Conservation (phyloP, 2,797 vertebrate genomes). For the Catamblyrhynchus diadema region DNA sequence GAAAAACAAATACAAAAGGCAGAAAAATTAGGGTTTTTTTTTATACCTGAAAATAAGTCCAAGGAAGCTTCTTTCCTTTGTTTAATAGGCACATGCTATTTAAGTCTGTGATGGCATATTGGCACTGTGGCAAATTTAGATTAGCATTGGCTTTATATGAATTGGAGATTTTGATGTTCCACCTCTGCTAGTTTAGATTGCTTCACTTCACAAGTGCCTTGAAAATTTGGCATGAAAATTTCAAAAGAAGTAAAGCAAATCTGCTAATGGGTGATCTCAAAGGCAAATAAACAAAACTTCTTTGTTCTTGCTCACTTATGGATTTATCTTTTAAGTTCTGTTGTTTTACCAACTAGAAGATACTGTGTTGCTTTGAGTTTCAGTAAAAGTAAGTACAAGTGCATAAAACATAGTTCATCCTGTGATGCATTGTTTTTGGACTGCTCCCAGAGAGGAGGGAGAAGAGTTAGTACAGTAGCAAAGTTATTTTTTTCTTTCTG, state of each 20-base stretch:
- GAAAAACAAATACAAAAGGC: not conserved
- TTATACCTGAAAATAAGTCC: not conserved
- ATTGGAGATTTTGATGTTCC: not conserved
- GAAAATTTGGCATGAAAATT: not conserved
- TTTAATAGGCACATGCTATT: not conserved
- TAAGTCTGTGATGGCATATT: not conserved
- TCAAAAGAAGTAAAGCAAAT: not conserved
- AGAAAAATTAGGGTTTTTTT: not conserved
- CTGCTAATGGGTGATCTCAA: not conserved
- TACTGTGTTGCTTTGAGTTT: not conserved
- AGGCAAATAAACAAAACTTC: not conserved
- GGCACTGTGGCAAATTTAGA: not conserved
- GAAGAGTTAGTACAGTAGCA: constrained; percentile 3
- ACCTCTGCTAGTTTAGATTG: not conserved
- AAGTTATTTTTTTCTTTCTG: constrained; percentile 24
- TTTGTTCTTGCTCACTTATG: not conserved
- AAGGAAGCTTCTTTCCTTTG: not conserved
- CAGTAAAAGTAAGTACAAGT: not conserved
- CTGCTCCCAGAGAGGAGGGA: not conserved
- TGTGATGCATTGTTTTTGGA: not conserved
- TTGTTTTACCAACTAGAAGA: not conserved
- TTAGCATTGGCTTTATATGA: not conserved
- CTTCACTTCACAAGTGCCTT: not conserved
- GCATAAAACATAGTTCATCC: not conserved
- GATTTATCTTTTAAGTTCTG: not conserved